Evolutionary conservation across 2,888 invertebrate species (phyloP).

Genomic region (Candidula unifasciata): DNA sequence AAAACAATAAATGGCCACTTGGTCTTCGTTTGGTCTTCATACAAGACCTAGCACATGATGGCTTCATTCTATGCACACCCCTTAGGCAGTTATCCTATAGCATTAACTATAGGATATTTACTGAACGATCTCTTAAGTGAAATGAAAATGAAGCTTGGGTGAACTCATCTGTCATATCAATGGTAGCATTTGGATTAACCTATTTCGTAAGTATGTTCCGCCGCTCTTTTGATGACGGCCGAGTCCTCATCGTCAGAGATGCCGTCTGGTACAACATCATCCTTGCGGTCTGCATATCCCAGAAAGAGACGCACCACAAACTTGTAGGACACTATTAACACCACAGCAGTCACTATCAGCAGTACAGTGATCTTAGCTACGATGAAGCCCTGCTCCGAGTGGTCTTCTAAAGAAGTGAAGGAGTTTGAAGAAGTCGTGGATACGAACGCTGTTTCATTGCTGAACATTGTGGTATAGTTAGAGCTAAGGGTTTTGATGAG

Average conservation of each 20-base stretch:
- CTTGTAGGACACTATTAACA: slow-evolving; percentile 51
- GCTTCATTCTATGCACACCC: too few species aligned
- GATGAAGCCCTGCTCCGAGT: background rate
- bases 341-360: slow-evolving; percentile 53
- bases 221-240: slow-evolving; percentile 33
- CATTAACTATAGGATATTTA: too few species aligned
- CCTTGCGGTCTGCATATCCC: slow-evolving; percentile 54
- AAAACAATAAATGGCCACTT: too few species aligned
- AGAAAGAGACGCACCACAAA: slow-evolving; percentile 55
- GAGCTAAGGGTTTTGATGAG: background rate
- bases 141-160: background rate
- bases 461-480: background rate
- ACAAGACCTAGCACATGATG: too few species aligned
- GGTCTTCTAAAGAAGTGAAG: background rate
- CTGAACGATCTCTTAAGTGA: background rate
- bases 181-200: background rate
- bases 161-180: background rate
- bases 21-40: too few species aligned
- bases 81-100: too few species aligned
- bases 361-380: slow-evolving; percentile 22
- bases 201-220: slow-evolving; percentile 1
- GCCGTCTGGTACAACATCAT: slow-evolving; percentile 47
- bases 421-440: background rate
- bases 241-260: slow-evolving; percentile 50
- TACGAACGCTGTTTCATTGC: background rate